A percentile compares a stretch with the other conserved stretches of the same genome.
phyloP scores from a whole-genome alignment of 2,797 vertebrate species.

The Ctenopoma kingsleyae region DNA sequence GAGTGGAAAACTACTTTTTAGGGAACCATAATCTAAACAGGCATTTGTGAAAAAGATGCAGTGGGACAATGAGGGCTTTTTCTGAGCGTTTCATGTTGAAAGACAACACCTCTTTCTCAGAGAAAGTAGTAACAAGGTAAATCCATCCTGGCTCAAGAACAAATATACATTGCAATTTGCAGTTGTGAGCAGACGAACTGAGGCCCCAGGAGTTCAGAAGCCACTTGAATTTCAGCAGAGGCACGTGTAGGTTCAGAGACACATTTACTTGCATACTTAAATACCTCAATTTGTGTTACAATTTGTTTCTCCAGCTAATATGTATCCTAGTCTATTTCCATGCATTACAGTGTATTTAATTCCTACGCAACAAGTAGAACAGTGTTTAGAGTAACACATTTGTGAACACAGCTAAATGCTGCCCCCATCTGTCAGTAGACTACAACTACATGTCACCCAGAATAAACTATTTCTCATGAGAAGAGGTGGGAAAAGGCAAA shows the following conservation, averaged over 20 bases:
- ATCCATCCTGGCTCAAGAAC: slow-evolving; percentile 59
- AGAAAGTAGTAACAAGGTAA: slow-evolving; percentile 64
- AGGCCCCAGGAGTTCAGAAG: slow-evolving; percentile 36
- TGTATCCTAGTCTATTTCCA: slow-evolving; percentile 6
- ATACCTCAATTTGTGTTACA: slow-evolving; percentile 18
- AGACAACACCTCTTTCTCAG: slow-evolving; percentile 45
- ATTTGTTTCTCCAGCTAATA: slow-evolving; percentile 26
- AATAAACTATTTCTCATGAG: slow-evolving; percentile 17
- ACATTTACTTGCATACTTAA: not conserved
- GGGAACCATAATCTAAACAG: slow-evolving; percentile 73
- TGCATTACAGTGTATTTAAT: slow-evolving; percentile 14
- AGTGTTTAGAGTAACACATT: slow-evolving; percentile 17
- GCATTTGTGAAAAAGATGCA: slow-evolving; percentile 59
- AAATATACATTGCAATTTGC: slow-evolving; percentile 77
- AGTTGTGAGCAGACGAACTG: slow-evolving; percentile 43
- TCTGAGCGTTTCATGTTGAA: slow-evolving; percentile 49
- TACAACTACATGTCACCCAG: slow-evolving; percentile 46
- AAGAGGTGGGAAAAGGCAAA: not conserved
- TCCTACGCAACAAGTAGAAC: slow-evolving; percentile 9
- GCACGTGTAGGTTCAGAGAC: not conserved
- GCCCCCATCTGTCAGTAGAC: slow-evolving; percentile 65
- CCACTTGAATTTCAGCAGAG: slow-evolving; percentile 22
- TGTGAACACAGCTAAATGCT: slow-evolving; percentile 59
- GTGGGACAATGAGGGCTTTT: slow-evolving; percentile 62
- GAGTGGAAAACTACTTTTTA: slow-evolving; percentile 72